Evolutionary conservation across 2,888 invertebrate genomes (phyloP).

Genomic region (Leptothorax acervorum): DNA sequence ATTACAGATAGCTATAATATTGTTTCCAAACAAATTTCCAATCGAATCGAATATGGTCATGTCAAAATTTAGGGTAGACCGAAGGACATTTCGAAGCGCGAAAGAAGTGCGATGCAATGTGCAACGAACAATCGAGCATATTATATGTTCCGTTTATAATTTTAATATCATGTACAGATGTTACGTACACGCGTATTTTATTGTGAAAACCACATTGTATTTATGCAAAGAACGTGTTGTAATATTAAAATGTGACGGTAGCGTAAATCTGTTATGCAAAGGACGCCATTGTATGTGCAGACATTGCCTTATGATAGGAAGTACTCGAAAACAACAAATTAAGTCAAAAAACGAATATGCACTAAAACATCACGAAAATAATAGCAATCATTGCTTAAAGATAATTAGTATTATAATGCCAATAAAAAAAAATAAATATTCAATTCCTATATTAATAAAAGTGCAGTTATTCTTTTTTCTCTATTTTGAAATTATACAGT

Average conservation of each 20-base stretch:
- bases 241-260: conserved; percentile 55
- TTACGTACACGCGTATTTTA: conserved; percentile 20
- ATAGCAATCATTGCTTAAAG: background rate
- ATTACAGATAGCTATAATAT: background rate
- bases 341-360: background rate
- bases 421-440: background rate
- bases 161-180: background rate
- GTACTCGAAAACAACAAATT: background rate
- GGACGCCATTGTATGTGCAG: conserved; percentile 61
- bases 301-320: conserved; percentile 36
- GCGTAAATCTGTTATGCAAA: conserved; percentile 67
- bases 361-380: background rate
- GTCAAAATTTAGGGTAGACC: background rate
- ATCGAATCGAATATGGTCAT: background rate
- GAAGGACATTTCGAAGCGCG: background rate
- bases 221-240: conserved; percentile 71
- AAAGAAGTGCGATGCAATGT: background rate
- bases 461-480: background rate
- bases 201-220: conserved; percentile 67
- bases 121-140: background rate
- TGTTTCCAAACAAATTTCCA: background rate
- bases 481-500: background rate
- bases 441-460: background rate
- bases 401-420: background rate
- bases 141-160: background rate